Conservation (phyloP, 2,888 invertebrate genomes). For the Andricus curvator region DNA sequence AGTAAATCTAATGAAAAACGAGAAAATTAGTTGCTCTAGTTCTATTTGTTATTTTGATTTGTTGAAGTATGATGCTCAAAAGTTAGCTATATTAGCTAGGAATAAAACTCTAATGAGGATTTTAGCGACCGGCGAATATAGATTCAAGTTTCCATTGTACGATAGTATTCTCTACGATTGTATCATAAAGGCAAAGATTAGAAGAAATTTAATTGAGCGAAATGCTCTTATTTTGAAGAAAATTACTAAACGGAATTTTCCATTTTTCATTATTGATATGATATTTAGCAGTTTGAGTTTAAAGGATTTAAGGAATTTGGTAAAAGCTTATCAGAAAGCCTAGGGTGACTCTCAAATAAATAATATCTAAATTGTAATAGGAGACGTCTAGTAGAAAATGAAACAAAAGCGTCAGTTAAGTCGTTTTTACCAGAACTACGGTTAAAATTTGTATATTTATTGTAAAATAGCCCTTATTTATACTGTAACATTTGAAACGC, state of each 20-base stretch:
- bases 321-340: background rate
- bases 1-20: background rate
- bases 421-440: too few species aligned
- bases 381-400: too few species aligned
- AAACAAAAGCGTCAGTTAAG: too few species aligned
- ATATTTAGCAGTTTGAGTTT: conserved; percentile 3
- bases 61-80: background rate
- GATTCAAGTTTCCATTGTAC: conserved; percentile 2
- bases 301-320: background rate
- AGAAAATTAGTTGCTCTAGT: background rate
- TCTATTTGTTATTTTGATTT: conserved; percentile 17
- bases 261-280: conserved; percentile 12
- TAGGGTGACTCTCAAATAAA: too few species aligned
- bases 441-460: too few species aligned
- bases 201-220: conserved; percentile 3
- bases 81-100: background rate
- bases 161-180: conserved; percentile 9
- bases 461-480: too few species aligned
- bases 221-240: conserved; percentile 2
- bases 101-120: background rate
- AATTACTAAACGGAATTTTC: background rate
- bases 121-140: background rate
- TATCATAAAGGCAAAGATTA: background rate
- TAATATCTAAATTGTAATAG: too few species aligned
- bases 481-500: too few species aligned